Evolutionary conservation across 2,888 invertebrate species (phyloP).

Genomic region (Platycheirus rosarum): DNA sequence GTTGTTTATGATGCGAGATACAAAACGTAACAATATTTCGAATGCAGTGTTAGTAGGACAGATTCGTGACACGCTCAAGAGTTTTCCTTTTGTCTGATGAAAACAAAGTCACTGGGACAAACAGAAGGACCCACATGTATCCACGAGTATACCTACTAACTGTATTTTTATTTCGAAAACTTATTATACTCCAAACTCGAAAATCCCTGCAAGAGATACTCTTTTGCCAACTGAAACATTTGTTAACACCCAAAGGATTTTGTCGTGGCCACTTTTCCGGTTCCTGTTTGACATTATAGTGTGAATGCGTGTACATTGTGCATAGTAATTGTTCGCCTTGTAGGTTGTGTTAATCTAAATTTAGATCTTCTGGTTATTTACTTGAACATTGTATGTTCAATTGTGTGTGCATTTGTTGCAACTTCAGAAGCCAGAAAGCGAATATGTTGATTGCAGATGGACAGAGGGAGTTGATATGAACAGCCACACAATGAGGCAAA

Average conservation of each 20-base stretch:
- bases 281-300: no score
- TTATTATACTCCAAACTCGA: not conserved
- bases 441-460: no score
- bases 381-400: no score
- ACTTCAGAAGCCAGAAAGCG: no score
- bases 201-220: not conserved
- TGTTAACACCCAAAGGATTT: not conserved
- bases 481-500: no score
- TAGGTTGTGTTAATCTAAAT: not conserved
- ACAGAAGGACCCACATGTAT: constrained; percentile 7
- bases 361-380: no score
- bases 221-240: not conserved
- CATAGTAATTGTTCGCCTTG: not conserved
- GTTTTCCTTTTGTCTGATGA: constrained; percentile 15
- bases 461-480: no score
- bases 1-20: constrained; percentile 1
- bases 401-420: no score
- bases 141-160: no score
- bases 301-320: no score
- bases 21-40: constrained; percentile 35
- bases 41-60: constrained; percentile 36
- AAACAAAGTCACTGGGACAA: constrained; percentile 45
- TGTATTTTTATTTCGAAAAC: not conserved
- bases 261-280: not conserved
- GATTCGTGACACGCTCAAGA: constrained; percentile 38